Percentiles rank a stretch among this genome's conserved stretches.
Evolutionary conservation across 2,797 vertebrate genomes (phyloP).

Genomic region (Hephaestus fuliginosus): DNA sequence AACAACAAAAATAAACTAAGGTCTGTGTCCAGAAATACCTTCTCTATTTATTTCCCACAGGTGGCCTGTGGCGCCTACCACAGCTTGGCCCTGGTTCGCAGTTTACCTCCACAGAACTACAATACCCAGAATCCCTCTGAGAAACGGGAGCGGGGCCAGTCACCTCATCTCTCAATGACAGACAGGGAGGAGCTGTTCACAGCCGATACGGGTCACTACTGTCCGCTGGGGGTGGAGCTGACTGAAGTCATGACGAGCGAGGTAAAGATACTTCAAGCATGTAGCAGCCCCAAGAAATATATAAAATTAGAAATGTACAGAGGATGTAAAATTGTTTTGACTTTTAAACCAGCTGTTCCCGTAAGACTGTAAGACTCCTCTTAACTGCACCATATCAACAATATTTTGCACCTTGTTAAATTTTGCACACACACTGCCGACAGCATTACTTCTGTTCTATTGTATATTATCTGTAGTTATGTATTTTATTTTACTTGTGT

Average conservation of each 20-base stretch:
- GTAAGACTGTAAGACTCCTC: too few species aligned
- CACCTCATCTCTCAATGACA: conserved; percentile 86
- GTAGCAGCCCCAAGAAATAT: not conserved
- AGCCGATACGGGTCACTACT: conserved; percentile 93
- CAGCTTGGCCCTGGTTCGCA: conserved; percentile 94
- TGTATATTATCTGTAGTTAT: too few species aligned
- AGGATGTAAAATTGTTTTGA: not conserved
- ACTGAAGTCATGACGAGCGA: conserved; percentile 79
- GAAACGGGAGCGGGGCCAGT: conserved; percentile 89
- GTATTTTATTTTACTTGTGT: too few species aligned
- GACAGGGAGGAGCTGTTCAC: conserved; percentile 92
- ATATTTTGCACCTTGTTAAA: too few species aligned
- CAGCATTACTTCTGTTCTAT: too few species aligned
- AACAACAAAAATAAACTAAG: not conserved
- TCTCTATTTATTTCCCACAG: conserved; percentile 48
- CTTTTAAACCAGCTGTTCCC: not conserved
- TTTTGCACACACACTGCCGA: too few species aligned
- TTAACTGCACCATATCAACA: too few species aligned
- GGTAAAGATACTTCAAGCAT: conserved; percentile 44
- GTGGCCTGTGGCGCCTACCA: conserved; percentile 94
- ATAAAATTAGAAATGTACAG: not conserved
- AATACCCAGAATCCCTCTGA: conserved; percentile 83
- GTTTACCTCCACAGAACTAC: conserved; percentile 85
- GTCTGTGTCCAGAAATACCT: not conserved
- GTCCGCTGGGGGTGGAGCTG: conserved; percentile 93